A percentile compares a stretch with the other conserved stretches of the same genome.
phyloP scores from a whole-genome alignment of 2,797 vertebrate species.

The Bovichtus diacanthus region DNA sequence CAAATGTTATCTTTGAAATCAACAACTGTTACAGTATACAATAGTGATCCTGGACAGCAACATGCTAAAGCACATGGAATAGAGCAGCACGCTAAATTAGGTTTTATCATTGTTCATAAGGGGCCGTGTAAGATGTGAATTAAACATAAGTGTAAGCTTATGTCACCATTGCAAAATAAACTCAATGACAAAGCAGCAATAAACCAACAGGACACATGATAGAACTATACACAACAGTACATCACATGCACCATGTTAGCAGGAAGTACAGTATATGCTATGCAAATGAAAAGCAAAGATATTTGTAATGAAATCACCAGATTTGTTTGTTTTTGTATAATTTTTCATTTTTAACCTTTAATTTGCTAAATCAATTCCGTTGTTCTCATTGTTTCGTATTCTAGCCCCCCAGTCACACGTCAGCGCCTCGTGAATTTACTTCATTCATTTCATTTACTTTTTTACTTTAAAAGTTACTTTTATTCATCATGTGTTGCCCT shows the following conservation, averaged over 20 bases:
- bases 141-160: not conserved
- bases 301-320: not conserved
- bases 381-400: not conserved
- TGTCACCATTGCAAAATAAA: not conserved
- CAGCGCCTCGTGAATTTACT: too few relatives aligned
- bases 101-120: not conserved
- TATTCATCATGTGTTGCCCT: too few relatives aligned
- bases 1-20: not conserved
- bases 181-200: not conserved
- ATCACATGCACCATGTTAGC: not conserved
- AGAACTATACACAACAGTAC: not conserved
- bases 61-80: not conserved
- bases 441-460: too few relatives aligned
- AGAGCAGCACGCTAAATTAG: not conserved
- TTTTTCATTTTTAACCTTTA: not conserved
- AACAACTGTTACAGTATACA: conserved; percentile 4
- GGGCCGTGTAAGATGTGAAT: not conserved
- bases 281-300: conserved; percentile 1
- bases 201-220: not conserved
- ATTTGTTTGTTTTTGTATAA: conserved; percentile 1
- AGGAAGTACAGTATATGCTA: not conserved
- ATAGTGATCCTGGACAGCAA: not conserved
- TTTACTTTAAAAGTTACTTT: too few relatives aligned
- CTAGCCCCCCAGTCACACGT: too few relatives aligned
- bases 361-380: not conserved